Base-by-base conservation (phyloP, 2,797 vertebrate genomes). In the Emydoidea blandingii region DNA sequence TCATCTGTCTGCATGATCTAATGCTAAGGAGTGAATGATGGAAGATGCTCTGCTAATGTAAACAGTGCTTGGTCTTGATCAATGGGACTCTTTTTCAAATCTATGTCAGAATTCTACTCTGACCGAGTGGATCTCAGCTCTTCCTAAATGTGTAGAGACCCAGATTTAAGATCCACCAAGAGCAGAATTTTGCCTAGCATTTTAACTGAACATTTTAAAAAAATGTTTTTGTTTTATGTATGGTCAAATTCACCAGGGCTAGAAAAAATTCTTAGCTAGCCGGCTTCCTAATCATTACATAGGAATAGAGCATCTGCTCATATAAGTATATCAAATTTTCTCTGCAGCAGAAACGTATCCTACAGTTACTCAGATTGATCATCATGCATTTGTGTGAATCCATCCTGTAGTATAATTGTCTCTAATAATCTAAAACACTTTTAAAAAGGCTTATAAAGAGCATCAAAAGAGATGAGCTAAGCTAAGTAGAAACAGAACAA, bases 131-230 rank as follows among this genome's bases (percentile, higher is more conserved):
- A 68, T 53, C 54, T 84, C 85, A 62, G 82, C 68, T 81, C 83
- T 44, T 85, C 52, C 31, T 52, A 16, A 79, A n/a, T 27, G 21
- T 79, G n/a, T 0, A 2, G 53, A 87, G 95, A 94, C 68, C 10
- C 19, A 72, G 65, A 37, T 72, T 27, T 44, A 44, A 44, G n/a
- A 68, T 37, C 10, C 11, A 37, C 47, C 19, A 15, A 68, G 79
- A n/a, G 83, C 54, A 0, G 49, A 91, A 57, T 6, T 94, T 92
- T 54, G 54, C 47, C 52, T 12, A 12, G 29, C 21, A 72, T 72
- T 37, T 87, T 41, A 74, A 41, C 34, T 86, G 59, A 93, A 94
- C 86, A 56, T 41, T 87, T 12, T 23, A 7, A 83, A 93, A 79
- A 81, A 72, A 49, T 68, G 1, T 0, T 5, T 37, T n/a, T 3